A percentile compares a stretch with the other conserved stretches of the same genome.
Conservation (phyloP, 2,888 invertebrate genomes). For the Euclidia mi region DNA sequence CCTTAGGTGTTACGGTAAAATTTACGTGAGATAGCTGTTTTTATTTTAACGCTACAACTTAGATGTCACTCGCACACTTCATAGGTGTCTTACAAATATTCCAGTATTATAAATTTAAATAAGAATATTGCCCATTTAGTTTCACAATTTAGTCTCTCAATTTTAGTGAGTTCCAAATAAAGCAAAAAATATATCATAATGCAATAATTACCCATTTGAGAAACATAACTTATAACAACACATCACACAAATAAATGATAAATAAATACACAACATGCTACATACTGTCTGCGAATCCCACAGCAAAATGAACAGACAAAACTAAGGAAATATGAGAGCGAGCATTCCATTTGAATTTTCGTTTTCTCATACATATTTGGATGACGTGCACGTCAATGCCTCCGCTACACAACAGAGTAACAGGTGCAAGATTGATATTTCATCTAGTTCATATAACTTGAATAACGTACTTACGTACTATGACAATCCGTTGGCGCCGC, state of each 20-base stretch:
- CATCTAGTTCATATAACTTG: slow-evolving; percentile 25
- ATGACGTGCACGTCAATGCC: slow-evolving; percentile 19
- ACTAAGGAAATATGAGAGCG: slow-evolving; percentile 14
- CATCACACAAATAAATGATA: too few relatives aligned
- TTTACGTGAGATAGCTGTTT: neutral
- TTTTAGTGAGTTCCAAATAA: too few relatives aligned
- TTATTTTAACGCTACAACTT: too few relatives aligned
- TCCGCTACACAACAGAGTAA: slow-evolving; percentile 28
- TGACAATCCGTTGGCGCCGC: too few relatives aligned
- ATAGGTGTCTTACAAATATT: too few relatives aligned
- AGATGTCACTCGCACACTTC: too few relatives aligned
- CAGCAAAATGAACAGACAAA: slow-evolving; percentile 9
- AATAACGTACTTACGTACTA: slow-evolving; percentile 2
- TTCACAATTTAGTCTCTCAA: too few relatives aligned
- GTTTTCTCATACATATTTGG: slow-evolving; percentile 42
- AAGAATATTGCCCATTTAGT: too few relatives aligned
- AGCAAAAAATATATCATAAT: too few relatives aligned
- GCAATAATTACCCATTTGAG: too few relatives aligned
- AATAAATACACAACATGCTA: neutral
- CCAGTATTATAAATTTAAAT: too few relatives aligned
- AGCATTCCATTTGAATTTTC: slow-evolving; percentile 16
- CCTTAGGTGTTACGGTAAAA: neutral
- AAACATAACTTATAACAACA: too few relatives aligned
- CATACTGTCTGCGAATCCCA: slow-evolving; percentile 4
- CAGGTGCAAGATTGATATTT: slow-evolving; percentile 52